Conservation (phyloP, 1,140 invertebrate genomes). For the Luehdorfia chinensis region DNA sequence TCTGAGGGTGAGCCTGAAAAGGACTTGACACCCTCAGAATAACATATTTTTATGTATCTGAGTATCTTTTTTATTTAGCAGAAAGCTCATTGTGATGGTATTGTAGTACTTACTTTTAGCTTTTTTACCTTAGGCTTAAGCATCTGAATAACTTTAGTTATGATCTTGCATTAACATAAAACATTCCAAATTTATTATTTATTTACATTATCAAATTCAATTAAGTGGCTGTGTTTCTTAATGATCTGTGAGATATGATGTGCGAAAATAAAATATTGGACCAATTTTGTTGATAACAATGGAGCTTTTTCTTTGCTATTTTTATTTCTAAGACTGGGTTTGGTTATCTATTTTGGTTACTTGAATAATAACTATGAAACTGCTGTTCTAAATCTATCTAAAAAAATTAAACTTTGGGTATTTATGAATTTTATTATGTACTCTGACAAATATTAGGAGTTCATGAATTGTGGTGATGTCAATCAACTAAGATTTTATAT, state of each 20-base stretch:
- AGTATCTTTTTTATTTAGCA: conserved; percentile 56
- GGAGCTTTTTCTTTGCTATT: neutral
- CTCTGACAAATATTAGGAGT: too few species aligned
- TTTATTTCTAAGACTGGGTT: too few species aligned
- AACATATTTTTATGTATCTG: conserved; percentile 38
- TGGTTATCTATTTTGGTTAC: too few species aligned
- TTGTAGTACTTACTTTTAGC: conserved; percentile 67
- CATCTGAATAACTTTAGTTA: conserved; percentile 47
- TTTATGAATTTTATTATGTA: too few species aligned
- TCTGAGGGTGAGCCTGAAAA: conserved; percentile 85
- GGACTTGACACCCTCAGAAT: conserved; percentile 84
- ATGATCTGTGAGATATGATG: conserved; percentile 8
- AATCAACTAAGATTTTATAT: too few species aligned
- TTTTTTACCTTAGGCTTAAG: conserved; percentile 68
- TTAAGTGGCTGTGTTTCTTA: conserved; percentile 14
- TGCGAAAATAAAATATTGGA: conserved; percentile 3
- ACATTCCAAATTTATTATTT: conserved; percentile 68
- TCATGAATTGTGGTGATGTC: too few species aligned
- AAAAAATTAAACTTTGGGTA: too few species aligned
- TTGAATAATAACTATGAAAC: too few species aligned
- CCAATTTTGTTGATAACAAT: neutral
- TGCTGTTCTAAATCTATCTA: too few species aligned
- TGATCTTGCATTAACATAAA: conserved; percentile 46
- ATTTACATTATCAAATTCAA: conserved; percentile 20
- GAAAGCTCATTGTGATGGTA: conserved; percentile 68